Conservation (phyloP, 2,888 invertebrate genomes). For the Shargacucullia verbasci region DNA sequence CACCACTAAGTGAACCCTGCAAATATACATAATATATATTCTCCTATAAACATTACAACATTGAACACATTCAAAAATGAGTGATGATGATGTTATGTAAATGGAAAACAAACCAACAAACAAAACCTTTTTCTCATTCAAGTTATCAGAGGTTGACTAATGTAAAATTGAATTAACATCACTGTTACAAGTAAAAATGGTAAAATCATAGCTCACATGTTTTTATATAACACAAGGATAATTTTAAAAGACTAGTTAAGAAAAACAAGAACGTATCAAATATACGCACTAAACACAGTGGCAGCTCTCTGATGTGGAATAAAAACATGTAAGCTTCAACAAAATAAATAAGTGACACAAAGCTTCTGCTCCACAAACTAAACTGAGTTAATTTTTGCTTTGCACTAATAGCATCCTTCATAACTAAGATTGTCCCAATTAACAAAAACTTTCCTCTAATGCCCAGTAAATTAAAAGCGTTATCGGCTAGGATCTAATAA, state of each 20-base stretch:
- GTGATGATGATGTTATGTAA: conserved; percentile 33
- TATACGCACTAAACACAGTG: conserved; percentile 46
- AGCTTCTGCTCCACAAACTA: conserved; percentile 44
- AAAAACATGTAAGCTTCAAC: conserved; percentile 60
- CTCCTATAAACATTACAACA: conserved; percentile 55
- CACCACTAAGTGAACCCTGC: conserved; percentile 67
- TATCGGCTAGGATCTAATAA: conserved; percentile 63
- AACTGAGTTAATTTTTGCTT: conserved; percentile 44
- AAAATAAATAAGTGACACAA: conserved; percentile 52
- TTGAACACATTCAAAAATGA: conserved; percentile 51
- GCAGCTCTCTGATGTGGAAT: conserved; percentile 35
- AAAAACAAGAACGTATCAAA: conserved; percentile 42
- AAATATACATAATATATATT: conserved; percentile 56
- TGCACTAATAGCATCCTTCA: conserved; percentile 49
- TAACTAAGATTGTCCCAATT: conserved; percentile 56
- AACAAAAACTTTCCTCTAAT: conserved; percentile 69
- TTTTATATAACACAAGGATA: conserved; percentile 45
- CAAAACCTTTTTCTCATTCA: conserved; percentile 48
- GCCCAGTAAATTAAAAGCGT: conserved; percentile 65
- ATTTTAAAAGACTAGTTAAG: conserved; percentile 42
- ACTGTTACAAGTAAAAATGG: conserved; percentile 38
- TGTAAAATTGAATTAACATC: conserved; percentile 36
- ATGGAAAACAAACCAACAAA: conserved; percentile 50
- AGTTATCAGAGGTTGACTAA: conserved; percentile 37
- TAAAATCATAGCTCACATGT: conserved; percentile 52